Evolutionary conservation across 1,140 invertebrate species (phyloP), one percentile per base, ranked within the genome.

Genomic region (Holcopasites calliopsidis): DNA sequence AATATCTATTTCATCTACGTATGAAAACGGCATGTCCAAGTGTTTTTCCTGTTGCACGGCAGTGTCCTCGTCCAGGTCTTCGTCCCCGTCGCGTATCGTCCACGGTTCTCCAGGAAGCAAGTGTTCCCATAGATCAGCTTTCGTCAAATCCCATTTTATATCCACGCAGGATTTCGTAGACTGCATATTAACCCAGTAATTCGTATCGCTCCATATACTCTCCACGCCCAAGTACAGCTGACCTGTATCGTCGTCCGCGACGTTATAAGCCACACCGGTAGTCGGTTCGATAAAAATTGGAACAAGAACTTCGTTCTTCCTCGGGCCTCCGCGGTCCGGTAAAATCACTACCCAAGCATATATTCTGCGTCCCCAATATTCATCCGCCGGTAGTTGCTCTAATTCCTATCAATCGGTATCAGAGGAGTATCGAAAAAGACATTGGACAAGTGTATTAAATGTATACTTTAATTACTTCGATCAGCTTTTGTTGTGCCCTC

Each of bases 121-220:
- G 80, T 95, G 94, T 83, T 95, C 94, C 95, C 96, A 96, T 50
- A 93, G 92, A 1, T 87, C 72, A 0, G 92, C 73, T 55, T 95
- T 92, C 2, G 77, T 87, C 6, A 96, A 89, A 76, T 96, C 92
- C 91, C 93, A 95, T 10, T 91, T 89, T 4, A 94, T 83, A 0
- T 92, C 47, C 3, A 71, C 76, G 26, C 92, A 89, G 21, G 91
- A 92, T 16, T 92, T 86, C 0, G 86, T 88, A 70, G 92, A 91
- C 89, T 96, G 94, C 92, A 95, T 92, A 90, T 96, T 95, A 21
- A 95, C 93, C 94, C 97, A 98, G 91, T 97, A 98, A 91, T 98
- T 98, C 52, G 93, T 87, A 84, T 98, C 91, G 85, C 98, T 98
- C 94, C 97, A 98, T 52, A 98, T 88, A 75, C 94, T 95, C 80